Base-by-base conservation (phyloP, 2,797 vertebrate genomes). In the Dendrocincla tyrannina region DNA sequence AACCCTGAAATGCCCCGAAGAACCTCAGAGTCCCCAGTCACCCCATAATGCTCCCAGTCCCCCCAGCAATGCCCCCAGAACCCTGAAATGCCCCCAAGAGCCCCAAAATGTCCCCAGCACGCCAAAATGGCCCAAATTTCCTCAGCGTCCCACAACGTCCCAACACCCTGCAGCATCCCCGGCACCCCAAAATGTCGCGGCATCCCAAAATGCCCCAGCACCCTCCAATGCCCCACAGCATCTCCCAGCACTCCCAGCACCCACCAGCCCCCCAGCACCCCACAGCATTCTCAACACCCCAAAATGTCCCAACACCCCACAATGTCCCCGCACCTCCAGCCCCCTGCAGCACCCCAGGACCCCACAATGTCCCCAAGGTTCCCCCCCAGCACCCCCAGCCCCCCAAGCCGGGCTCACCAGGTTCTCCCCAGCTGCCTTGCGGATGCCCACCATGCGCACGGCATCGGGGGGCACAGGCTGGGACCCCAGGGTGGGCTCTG, bases 381-480 rank as follows among this genome's bases (percentile, higher is more conserved):
- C 5, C 13, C 24, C 24, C 47, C 47, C 47, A 49, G 47, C 32
- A 42, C 41, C 7, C 41, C 12, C 32, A 7, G 27, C 5, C 7
- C 19, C 59, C 44, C 37, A 22, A 7, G 55, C 2, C 13, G 35
- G 3, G 35, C 85, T 79, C 85, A 79, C 85, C 85, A 88, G 75
- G 75, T 88, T 88, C 67, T 88, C 85, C 59, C 85, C 85, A 0
- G 99, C 98, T 4, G 99, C 98, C 91, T 99, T 99, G 35, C 99
- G 98, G 94, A 99, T 99, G 90, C 99, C 99, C 95, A 99, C 99
- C 99, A 99, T 99, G 96, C 99, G 98, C 76, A 99, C 99, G 0
- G 99, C 99, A 2, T 99, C 99, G 0, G 99, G 99, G 16, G 99
- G 99, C 58, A 99, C 98, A 0, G 99, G 99, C 97, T 99, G 99